Base-by-base conservation (phyloP, 2,888 invertebrate genomes). In the Dryobota labecula region DNA sequence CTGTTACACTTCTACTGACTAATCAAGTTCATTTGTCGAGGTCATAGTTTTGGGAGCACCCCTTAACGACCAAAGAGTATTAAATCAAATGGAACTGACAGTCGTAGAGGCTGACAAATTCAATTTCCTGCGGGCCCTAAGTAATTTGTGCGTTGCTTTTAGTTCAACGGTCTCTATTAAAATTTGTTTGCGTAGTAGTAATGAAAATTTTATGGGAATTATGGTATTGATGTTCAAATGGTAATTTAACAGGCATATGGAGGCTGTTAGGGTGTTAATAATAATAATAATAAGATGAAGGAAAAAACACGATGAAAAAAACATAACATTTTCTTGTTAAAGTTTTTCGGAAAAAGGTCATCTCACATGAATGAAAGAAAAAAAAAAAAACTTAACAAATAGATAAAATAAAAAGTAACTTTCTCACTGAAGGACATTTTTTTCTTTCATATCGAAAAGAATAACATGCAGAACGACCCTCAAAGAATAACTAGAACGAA, bases 21-120 rank as follows among this genome's bases (percentile, higher is more conserved):
- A 73, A 72, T 71, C 60, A 69, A 81, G 43, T 73, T 73, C 57
- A 70, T 76, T 83, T 73, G 57, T 18, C 71, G 51, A 70, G 60
- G 63, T 58, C 60, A 73, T 66, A 79, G 76, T 79, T 72, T 65
- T n/a, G 58, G 67, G 62, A 45, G 54, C 56, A 57, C 49, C 72
- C 70, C 61, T 70, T 70, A 74, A 70, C 77, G 66, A 74, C 47
- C 69, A 54, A 54, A 70, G 53, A 76, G 70, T 84, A 83, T 83
- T 78, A 75, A 84, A 70, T 84, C 75, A 75, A 84, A 80, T 45
- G 73, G 74, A 64, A 76, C 72, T 73, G 66, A 69, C 78, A 78
- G 57, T 83, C 38, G 47, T 58, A 70, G 71, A 78, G 73, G 78
- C 64, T 78, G 83, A 81, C 84, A 81, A 84, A 83, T 84, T 83